Percentiles rank a stretch among this genome's conserved stretches.
phyloP scores from a whole-genome alignment of 2,113 vertebrate genomes.

The Pithys albifrons region DNA sequence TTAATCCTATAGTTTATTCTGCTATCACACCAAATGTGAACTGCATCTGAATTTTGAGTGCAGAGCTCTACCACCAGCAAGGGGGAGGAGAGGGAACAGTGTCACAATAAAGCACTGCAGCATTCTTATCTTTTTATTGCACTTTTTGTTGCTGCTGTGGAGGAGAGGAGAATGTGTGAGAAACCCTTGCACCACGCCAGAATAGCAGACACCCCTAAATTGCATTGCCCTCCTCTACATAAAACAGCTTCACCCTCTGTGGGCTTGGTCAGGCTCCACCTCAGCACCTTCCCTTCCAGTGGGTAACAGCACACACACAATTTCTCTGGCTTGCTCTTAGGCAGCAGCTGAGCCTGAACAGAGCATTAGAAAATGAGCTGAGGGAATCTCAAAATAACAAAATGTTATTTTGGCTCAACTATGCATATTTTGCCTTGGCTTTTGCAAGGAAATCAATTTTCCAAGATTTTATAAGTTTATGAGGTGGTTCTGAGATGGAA shows the following conservation, averaged over 20 bases:
- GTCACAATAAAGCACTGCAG: not conserved
- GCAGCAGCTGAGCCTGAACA: not conserved
- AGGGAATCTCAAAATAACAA: not conserved
- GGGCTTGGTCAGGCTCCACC: not conserved
- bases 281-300: not conserved
- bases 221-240: not conserved
- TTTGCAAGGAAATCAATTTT: not conserved
- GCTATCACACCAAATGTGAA: not conserved
- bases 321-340: not conserved
- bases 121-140: not conserved
- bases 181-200: not conserved
- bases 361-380: not conserved
- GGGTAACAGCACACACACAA: not conserved
- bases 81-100: not conserved
- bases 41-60: not conserved
- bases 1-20: not conserved
- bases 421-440: not conserved
- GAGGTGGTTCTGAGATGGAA: fast-evolving
- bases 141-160: not conserved
- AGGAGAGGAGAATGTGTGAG: not conserved
- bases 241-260: not conserved
- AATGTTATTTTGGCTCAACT: not conserved
- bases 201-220: not conserved
- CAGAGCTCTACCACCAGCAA: not conserved
- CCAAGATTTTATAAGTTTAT: not conserved